Percentiles rank a stretch among this genome's conserved stretches.
Conservation (phyloP, 2,113 vertebrate genomes). For the Platichthys flesus region DNA sequence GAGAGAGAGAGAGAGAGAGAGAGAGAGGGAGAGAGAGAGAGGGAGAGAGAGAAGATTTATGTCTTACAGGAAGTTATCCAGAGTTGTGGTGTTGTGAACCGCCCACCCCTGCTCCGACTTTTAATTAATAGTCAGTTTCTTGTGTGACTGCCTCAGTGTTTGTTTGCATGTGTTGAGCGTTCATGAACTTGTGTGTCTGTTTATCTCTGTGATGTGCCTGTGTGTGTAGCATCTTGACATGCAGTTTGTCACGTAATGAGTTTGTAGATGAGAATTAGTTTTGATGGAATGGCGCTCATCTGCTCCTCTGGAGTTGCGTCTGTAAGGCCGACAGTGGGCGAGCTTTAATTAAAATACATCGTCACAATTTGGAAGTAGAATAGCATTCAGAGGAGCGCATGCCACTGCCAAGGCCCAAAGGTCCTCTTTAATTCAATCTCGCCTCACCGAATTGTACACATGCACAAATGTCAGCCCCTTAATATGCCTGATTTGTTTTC, state of each 20-base stretch:
- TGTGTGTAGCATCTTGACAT: neutral
- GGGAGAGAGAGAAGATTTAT: slow-evolving; percentile 64
- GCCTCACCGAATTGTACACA: too few relatives aligned
- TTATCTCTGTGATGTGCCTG: neutral
- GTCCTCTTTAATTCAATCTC: too few relatives aligned
- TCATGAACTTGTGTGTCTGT: slow-evolving; percentile 9
- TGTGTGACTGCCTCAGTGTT: slow-evolving; percentile 9
- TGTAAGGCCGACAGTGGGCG: slow-evolving; percentile 12
- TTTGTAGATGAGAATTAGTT: slow-evolving; percentile 40
- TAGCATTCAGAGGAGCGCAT: too few relatives aligned
- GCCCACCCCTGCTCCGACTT: slow-evolving; percentile 44
- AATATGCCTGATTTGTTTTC: too few relatives aligned
- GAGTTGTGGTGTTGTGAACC: slow-evolving; percentile 60
- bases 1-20: too few relatives aligned
- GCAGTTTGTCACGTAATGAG: slow-evolving; percentile 31
- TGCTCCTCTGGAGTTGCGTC: slow-evolving; percentile 16
- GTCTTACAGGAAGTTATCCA: slow-evolving; percentile 70
- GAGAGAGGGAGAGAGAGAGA: slow-evolving; percentile 1
- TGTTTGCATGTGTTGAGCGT: slow-evolving; percentile 26
- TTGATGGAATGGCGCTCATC: slow-evolving; percentile 23
- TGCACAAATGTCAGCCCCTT: too few relatives aligned
- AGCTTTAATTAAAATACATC: slow-evolving; percentile 24
- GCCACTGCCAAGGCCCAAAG: too few relatives aligned
- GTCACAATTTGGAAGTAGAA: neutral
- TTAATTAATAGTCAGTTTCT: slow-evolving; percentile 59